Evolutionary conservation across 2,888 invertebrate species (phyloP), one percentile per base, ranked within the genome.

Genomic region (Caenorhabditis sinica): DNA sequence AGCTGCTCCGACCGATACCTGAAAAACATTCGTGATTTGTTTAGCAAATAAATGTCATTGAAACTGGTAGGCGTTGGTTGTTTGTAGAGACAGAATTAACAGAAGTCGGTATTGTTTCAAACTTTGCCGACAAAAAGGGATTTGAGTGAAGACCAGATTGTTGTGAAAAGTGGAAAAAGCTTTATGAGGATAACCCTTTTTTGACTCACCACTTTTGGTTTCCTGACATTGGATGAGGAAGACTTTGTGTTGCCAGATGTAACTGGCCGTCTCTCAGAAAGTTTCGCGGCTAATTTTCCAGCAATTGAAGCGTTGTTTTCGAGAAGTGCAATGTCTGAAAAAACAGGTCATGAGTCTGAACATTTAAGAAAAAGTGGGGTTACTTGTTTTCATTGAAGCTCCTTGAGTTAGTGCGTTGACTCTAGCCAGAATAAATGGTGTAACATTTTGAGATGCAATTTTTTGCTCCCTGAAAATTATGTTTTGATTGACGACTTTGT

Each of bases 261-360:
- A 45, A 66, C 28, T 40, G 73, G 69, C 36, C 80, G 72, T 33
- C 72, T 51, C 23, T 80, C 80, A 17, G 23, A 33, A 3, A 71
- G 43, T 76, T 80, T 60, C 95, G 95, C 28, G 2, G 97, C 96
- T 89, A 97, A 96, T 93, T 95, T 94, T 74, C 96, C 95, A 23
- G 96, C 97, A 68, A 96, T 95, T 91, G 93, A 94, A 1, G 97
- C 98, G 94, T 98, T 98, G 94, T 98, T 97, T 94, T 96, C 95
- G 91, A 99, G 95, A 80, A 99, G 94, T 36, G 96, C 96, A 90
- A 97, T 95, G 94, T 98, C 96, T 96, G 87, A 77, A 90, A 85
- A 61, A 40, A n/a, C 30, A 5, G 36, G n/a, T 30, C 43, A 4
- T 2, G 11, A 25, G 43, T 13, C n/a, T 43, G 69, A 58, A 58